A percentile compares a stretch with the other conserved stretches of the same genome.
Conservation (phyloP, 2,113 vertebrate genomes). For the Apodemus sylvaticus region DNA sequence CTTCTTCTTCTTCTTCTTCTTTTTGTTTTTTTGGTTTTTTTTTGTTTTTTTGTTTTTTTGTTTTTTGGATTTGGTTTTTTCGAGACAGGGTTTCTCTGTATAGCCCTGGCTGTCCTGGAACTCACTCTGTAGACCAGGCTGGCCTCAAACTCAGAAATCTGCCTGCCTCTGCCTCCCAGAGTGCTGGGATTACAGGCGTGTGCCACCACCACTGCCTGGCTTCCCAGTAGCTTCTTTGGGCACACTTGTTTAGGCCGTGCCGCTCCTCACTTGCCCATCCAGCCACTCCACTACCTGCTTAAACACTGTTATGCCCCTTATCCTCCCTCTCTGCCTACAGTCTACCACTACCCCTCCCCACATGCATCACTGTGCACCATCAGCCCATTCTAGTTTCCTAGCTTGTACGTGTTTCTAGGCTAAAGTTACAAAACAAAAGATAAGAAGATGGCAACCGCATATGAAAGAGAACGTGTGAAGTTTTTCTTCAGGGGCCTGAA, state of each 20-base stretch:
- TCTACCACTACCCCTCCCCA: not conserved
- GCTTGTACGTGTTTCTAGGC: not conserved
- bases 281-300: not conserved
- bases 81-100: too few species aligned
- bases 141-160: too few species aligned
- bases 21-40: too few species aligned
- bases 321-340: not conserved
- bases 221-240: not conserved
- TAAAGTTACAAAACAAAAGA: not conserved
- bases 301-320: not conserved
- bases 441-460: not conserved
- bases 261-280: not conserved
- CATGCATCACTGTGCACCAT: not conserved
- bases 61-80: too few species aligned
- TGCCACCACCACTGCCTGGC: too few species aligned
- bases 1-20: too few species aligned
- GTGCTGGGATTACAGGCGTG: too few species aligned
- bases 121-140: too few species aligned
- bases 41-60: too few species aligned
- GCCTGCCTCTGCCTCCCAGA: too few species aligned
- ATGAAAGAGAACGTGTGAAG: not conserved
- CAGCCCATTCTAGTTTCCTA: not conserved
- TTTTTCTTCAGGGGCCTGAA: not conserved
- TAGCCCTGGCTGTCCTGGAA: too few species aligned
- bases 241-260: not conserved